Percentiles rank a stretch among this genome's conserved stretches.
phyloP scores from a whole-genome alignment of 2,797 vertebrate genomes.

The Anisognathus igniventris region DNA sequence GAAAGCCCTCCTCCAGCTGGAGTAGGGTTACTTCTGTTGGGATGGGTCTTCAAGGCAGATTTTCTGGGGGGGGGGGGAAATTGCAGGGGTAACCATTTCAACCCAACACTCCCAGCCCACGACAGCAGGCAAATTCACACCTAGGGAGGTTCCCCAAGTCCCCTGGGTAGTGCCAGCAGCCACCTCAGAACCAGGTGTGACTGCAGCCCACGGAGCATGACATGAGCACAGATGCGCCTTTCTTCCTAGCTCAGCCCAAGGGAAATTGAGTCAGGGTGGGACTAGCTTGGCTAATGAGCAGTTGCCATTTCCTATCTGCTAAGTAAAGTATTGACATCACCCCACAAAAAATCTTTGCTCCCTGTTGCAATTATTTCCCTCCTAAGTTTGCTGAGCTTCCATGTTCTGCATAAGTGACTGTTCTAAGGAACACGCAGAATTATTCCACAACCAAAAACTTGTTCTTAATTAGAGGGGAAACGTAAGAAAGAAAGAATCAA shows the following conservation, averaged over 20 bases:
- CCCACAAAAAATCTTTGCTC: not conserved
- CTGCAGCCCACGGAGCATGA: not conserved
- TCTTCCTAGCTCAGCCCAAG: not conserved
- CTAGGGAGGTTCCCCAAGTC: not conserved
- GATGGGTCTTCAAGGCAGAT: not conserved
- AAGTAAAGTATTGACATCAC: not conserved
- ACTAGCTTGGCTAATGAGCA: accelerated
- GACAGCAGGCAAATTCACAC: accelerated
- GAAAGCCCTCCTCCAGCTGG: not conserved
- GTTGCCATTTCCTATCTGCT: not conserved
- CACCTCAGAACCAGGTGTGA: not conserved
- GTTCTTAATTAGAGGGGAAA: not conserved
- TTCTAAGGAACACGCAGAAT: not conserved
- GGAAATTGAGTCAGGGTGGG: not conserved
- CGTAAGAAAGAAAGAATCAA: not conserved
- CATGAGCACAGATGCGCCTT: not conserved
- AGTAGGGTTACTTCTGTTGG: not conserved
- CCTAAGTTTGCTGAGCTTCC: not conserved
- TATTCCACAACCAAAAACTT: not conserved
- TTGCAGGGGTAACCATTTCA: not conserved
- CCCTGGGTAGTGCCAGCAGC: not conserved
- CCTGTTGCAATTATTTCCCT: not conserved
- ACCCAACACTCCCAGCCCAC: not conserved
- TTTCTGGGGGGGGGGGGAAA: not conserved
- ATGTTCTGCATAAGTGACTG: not conserved